Conservation (phyloP, 2,888 invertebrate genomes). For the Leucophora obtusa region DNA sequence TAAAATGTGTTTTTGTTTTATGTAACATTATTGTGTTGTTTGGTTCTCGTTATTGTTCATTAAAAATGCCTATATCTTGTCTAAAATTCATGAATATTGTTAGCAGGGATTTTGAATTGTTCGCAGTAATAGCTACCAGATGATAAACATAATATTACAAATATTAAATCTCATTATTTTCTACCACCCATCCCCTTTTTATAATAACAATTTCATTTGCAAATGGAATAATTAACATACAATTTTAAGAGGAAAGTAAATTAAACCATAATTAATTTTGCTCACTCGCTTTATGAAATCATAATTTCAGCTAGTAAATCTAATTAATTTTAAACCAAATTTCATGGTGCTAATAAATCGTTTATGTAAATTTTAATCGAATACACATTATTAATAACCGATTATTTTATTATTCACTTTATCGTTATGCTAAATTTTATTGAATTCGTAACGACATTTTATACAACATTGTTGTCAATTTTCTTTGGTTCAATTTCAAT, state of each 20-base stretch:
- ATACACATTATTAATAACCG: background rate
- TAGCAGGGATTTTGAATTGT: slow-evolving; percentile 48
- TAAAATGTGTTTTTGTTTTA: slow-evolving; percentile 44
- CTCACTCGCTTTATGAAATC: background rate
- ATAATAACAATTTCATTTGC: slow-evolving; percentile 34
- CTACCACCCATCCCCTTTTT: background rate
- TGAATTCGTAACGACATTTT: background rate
- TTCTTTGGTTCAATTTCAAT: slow-evolving; percentile 49
- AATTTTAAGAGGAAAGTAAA: slow-evolving; percentile 35
- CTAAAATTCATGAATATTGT: slow-evolving; percentile 51
- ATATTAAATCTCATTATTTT: slow-evolving; percentile 52
- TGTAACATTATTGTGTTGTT: slow-evolving; percentile 11
- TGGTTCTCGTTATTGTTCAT: slow-evolving; percentile 47
- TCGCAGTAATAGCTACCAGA: slow-evolving; percentile 15
- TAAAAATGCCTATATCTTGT: slow-evolving; percentile 52
- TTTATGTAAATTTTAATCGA: background rate
- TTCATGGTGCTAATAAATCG: background rate
- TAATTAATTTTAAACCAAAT: background rate
- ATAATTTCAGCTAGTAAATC: background rate
- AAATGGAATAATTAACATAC: slow-evolving; percentile 41
- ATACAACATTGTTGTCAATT: slow-evolving; percentile 44
- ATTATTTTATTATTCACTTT: background rate
- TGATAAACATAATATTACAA: slow-evolving; percentile 51
- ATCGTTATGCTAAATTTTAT: background rate
- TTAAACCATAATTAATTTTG: slow-evolving; percentile 36